A percentile compares a stretch with the other conserved stretches of the same genome.
phyloP scores from a whole-genome alignment of 2,113 vertebrate genomes.

The Scartelaos histophorus region DNA sequence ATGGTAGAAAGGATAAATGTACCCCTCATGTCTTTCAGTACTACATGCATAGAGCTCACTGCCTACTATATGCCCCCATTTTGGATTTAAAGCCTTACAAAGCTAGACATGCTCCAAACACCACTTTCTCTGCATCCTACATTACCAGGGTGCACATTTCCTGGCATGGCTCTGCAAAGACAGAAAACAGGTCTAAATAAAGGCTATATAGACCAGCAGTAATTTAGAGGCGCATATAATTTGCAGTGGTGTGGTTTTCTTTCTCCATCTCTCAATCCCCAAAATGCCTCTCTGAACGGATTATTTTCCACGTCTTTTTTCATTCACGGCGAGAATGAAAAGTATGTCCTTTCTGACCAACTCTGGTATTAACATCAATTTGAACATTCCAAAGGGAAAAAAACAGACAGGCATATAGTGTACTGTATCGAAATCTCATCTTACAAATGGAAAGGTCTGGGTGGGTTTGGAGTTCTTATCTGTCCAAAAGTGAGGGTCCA shows the following conservation, averaged over 20 bases:
- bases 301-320: constrained; percentile 64
- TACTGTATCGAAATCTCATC: constrained; percentile 28
- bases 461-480: constrained; percentile 48
- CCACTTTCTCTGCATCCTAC: background rate
- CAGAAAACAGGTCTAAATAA: constrained; percentile 43
- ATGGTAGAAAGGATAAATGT: no score
- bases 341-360: constrained; percentile 68
- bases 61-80: background rate
- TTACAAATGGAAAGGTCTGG: constrained; percentile 63
- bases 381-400: constrained; percentile 63
- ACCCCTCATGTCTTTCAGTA: no score
- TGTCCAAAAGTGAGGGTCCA: constrained; percentile 67
- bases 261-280: constrained; percentile 32
- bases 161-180: constrained; percentile 18
- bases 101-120: background rate
- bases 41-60: background rate
- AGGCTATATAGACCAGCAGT: constrained; percentile 34
- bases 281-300: constrained; percentile 62
- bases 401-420: constrained; percentile 28
- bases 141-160: constrained; percentile 1
- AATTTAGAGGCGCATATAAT: constrained; percentile 46
- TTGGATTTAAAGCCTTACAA: background rate
- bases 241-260: constrained; percentile 51
- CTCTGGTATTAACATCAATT: constrained; percentile 73
- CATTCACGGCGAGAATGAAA: constrained; percentile 59